These are phyloP conservation scores for Macroteleia sp. DNA, from an alignment of 2,888 invertebrate genomes.

Conservation along the genomic window DNA sequence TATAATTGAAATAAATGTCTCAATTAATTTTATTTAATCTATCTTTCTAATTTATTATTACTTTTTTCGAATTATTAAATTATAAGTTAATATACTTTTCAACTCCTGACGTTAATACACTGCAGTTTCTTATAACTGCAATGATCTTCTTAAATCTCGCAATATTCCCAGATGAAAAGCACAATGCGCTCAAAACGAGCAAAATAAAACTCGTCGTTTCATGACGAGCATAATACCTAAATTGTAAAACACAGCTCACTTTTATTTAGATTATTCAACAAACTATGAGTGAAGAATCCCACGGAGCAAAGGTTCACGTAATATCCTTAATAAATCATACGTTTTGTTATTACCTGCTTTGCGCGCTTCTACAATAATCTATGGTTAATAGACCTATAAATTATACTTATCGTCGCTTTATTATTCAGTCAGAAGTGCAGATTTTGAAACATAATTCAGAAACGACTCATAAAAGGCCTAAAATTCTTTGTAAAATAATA, in stretches of 20 bases:
- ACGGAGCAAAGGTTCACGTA: slow-evolving; percentile 23
- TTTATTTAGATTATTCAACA: slow-evolving; percentile 44
- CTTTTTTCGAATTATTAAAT: no score
- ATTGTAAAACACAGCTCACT: slow-evolving; percentile 26
- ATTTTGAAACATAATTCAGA: slow-evolving; percentile 25
- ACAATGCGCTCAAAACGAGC: slow-evolving; percentile 16
- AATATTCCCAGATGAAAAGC: slow-evolving; percentile 24
- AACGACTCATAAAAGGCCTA: slow-evolving; percentile 16
- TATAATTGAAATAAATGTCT: no score
- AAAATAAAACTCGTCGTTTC: slow-evolving; percentile 28
- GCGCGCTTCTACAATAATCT: slow-evolving; percentile 46
- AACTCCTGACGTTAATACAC: no score
- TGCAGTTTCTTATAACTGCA: no score
- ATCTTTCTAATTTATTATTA: no score
- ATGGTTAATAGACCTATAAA: slow-evolving; percentile 54
- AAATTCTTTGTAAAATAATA: no score
- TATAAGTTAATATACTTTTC: no score
- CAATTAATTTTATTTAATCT: no score
- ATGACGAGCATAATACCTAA: slow-evolving; percentile 25
- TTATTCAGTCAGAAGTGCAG: slow-evolving; percentile 41
- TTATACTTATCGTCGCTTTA: slow-evolving; percentile 45
- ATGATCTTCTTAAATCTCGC: no score
- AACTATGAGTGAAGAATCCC: slow-evolving; percentile 31
- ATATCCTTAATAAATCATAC: slow-evolving; percentile 51
- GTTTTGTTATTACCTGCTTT: slow-evolving; percentile 46